Base-by-base conservation (phyloP, 2,797 vertebrate species). In the Esox masquinongy region DNA sequence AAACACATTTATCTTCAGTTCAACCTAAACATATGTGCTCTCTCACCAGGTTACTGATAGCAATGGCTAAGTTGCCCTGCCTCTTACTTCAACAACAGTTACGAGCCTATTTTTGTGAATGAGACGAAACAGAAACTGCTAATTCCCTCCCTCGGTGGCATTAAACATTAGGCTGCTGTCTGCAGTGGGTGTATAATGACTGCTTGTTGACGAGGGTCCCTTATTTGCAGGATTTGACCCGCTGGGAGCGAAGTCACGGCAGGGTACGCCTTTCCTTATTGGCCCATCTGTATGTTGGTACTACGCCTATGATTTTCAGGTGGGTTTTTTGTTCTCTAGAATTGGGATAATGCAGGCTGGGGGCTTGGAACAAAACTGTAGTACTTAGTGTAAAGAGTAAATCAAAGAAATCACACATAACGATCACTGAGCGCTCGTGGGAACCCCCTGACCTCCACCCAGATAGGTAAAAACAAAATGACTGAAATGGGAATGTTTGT, bases 401-500 rank as follows among this genome's bases (percentile, higher is more conserved):
- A 82, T 83, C 72, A 77, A 84, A 88, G 87, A 93, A 93, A 94
- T 86, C 80, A 93, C 94, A 94, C 92, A 90, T 94, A 94, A 86
- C 83, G 4, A 80, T 77, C 77, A 70, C 78, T 71, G 74, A 61
- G 74, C 73, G 31, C 68, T 43, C 36, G 79, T 89, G 82, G 84
- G 74, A 90, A 87, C 81, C 84, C 77, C 77, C 72, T 29, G 31
- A 19, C 51, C 50, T 43, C 63, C 47, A 49, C 9, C 47, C 47
- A 14, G 34, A 34, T 34, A 34, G 34, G 34, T 49, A 49, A 15
- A 49, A 49, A 49, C 12, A 49, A 9, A 47, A 47, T 47, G 43
- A 47, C 43, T 47, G 47, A 15, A 49, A 49, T 49, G 47, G 47
- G 47, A 49, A 49, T 49, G 47, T 49, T 9, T 11, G 47, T 49